Evolutionary conservation across 1,140 invertebrate species (phyloP), one percentile per base, ranked within the genome.

Genomic region (Bombyx mandarina): DNA sequence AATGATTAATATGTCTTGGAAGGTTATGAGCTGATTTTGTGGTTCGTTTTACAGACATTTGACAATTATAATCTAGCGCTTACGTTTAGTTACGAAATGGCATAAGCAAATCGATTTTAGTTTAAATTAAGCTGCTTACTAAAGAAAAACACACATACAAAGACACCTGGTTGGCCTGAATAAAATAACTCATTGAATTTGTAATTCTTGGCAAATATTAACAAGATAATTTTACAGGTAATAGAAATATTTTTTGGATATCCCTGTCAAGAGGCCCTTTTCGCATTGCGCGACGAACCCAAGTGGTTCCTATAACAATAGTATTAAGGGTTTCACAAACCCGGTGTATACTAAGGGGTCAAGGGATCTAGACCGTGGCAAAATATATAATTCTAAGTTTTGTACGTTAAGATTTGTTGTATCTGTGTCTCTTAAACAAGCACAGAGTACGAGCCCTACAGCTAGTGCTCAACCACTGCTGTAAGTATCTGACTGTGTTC

Each of bases 321-420:
- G 82, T 80, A 84, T 71, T 52, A 86, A 86, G 82, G 77, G 78
- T 45, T 58, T 47, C 12, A 18, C 18, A 52, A 35, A 50, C 55
- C 76, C 82, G 54, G 72, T 86, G 70, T 83, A 63, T 83, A 76
- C 82, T 86, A 78, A 51, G 62, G 82, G 74, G 75, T 67, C 63
- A 64, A 69, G 79, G 79, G 43, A 35, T 45, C 66, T 43, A 54
- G 74, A 76, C 73, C 77, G 79, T 54, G 69, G 79, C 75, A 62
- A 52, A 26, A 43, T 22, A 35, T 35, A 35, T 53, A 45, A 66
- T 69, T 57, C 58, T 58, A 50, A 63, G 26, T 62, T 62, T 61
- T 61, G 12, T 63, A 58, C 26, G 26, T 58, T 59, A 62, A 66
- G 64, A 44, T 49, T 61, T 71, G 49, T 57, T 60, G 62, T 52